Conservation (phyloP, 2,888 invertebrate genomes). For the Selenia dentaria region DNA sequence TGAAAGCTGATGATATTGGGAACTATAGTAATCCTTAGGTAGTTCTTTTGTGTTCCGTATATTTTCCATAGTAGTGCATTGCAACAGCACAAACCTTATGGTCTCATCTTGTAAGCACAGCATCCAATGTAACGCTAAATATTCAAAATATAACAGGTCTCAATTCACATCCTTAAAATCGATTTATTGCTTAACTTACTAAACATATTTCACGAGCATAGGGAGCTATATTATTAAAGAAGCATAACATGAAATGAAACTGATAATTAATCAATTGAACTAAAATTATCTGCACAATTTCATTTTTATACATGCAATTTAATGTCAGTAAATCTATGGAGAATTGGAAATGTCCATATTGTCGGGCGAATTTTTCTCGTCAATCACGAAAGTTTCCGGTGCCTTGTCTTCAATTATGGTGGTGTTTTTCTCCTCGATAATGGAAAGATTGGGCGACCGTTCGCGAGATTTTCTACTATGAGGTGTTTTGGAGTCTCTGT, state of each 20-base stretch:
- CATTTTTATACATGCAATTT: not conserved
- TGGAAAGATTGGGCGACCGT: slow-evolving; percentile 58
- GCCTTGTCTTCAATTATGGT: slow-evolving; percentile 51
- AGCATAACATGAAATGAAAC: slow-evolving; percentile 1
- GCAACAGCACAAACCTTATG: too few species aligned
- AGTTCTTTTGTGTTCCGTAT: too few species aligned
- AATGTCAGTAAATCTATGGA: slow-evolving; percentile 70
- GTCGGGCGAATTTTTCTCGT: slow-evolving; percentile 86
- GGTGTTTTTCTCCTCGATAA: slow-evolving; percentile 56
- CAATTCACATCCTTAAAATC: slow-evolving; percentile 1
- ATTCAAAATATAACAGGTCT: too few species aligned
- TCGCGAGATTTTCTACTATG: slow-evolving; percentile 69
- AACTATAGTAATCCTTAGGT: too few species aligned
- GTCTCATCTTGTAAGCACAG: too few species aligned
- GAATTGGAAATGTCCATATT: slow-evolving; percentile 93
- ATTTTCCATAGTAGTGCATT: too few species aligned
- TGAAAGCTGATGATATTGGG: too few species aligned
- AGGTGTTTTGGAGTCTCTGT: slow-evolving; percentile 70
- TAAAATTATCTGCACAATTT: too few species aligned
- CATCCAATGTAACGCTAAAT: too few species aligned
- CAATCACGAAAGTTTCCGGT: slow-evolving; percentile 54
- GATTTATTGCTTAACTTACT: slow-evolving; percentile 20
- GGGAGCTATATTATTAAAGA: slow-evolving; percentile 1
- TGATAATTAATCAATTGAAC: not conserved
- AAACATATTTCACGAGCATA: slow-evolving; percentile 12